A percentile compares a stretch with the other conserved stretches of the same genome.
phyloP scores from a whole-genome alignment of 2,888 invertebrate genomes.

The Drosophila anceps region DNA sequence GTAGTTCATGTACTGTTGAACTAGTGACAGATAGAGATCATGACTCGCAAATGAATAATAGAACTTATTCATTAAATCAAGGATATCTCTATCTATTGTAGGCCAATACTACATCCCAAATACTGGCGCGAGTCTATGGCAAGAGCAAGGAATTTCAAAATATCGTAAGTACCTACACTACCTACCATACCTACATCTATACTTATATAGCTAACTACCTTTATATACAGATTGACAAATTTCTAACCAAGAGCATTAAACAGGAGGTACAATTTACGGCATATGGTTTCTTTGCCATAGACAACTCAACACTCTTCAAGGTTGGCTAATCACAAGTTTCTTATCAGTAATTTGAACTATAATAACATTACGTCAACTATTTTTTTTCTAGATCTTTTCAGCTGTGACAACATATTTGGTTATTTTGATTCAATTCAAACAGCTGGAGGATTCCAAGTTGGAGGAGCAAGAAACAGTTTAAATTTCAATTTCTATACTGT shows the following conservation, averaged over 20 bases:
- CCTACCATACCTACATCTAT: not conserved
- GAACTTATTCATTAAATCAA: not conserved
- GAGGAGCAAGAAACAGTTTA: slow-evolving; percentile 54
- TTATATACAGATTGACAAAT: slow-evolving; percentile 82
- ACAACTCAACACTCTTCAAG: slow-evolving; percentile 84
- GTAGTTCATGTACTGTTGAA: not conserved
- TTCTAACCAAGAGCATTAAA: slow-evolving; percentile 84
- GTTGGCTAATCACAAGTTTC: slow-evolving; percentile 49
- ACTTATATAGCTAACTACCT: not conserved
- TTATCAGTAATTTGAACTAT: not conserved
- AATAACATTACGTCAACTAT: not conserved
- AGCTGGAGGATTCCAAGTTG: slow-evolving; percentile 83
- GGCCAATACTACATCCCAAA: slow-evolving; percentile 83
- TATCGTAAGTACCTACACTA: slow-evolving; percentile 69
- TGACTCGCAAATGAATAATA: not conserved
- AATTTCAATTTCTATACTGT: slow-evolving; percentile 19
- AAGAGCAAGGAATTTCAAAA: slow-evolving; percentile 83
- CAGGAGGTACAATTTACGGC: slow-evolving; percentile 84
- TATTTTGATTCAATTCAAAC: slow-evolving; percentile 85
- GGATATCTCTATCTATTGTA: slow-evolving; percentile 40
- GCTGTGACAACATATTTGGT: slow-evolving; percentile 85
- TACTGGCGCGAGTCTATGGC: slow-evolving; percentile 83
- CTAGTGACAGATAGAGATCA: not conserved
- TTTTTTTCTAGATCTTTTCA: slow-evolving; percentile 80
- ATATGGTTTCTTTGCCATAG: slow-evolving; percentile 85